These are phyloP conservation scores for Salarias fasciatus DNA, from an alignment of 2,797 vertebrate species.

Conservation along the genomic window DNA sequence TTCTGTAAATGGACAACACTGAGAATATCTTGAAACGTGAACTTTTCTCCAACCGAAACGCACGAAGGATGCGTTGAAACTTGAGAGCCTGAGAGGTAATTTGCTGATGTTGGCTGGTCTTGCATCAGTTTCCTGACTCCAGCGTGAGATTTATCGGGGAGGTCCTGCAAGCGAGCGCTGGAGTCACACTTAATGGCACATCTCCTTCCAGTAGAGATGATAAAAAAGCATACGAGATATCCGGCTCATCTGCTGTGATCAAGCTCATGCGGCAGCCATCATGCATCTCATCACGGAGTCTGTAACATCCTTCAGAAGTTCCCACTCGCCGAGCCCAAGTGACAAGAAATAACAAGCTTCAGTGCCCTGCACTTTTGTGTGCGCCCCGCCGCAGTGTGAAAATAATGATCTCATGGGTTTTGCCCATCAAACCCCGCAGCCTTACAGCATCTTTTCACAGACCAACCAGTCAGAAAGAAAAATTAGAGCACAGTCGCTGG, in stretches of 20 bases:
- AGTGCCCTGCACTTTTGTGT: conserved; percentile 48
- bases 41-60: no score
- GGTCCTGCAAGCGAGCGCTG: conserved; percentile 18
- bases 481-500: conserved; percentile 35
- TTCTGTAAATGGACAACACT: no score
- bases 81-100: no score
- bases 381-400: conserved; percentile 46
- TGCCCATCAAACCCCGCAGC: conserved; percentile 57
- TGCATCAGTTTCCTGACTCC: conserved; percentile 1
- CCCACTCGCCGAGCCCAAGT: conserved; percentile 51
- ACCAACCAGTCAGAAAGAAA: conserved; percentile 37
- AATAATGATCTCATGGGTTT: conserved; percentile 64
- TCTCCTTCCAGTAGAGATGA: conserved; percentile 34
- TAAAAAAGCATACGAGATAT: conserved; percentile 47
- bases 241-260: conserved; percentile 58
- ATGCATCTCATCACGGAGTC: conserved; percentile 62
- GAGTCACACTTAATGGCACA: conserved; percentile 30
- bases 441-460: conserved; percentile 50
- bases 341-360: conserved; percentile 71
- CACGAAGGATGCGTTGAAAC: no score
- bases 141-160: background rate
- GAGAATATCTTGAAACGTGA: no score
- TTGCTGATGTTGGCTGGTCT: background rate
- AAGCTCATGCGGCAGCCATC: conserved; percentile 35
- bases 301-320: conserved; percentile 68